Conservation (phyloP, 2,113 vertebrate species). For the Hippocampus abdominalis region DNA sequence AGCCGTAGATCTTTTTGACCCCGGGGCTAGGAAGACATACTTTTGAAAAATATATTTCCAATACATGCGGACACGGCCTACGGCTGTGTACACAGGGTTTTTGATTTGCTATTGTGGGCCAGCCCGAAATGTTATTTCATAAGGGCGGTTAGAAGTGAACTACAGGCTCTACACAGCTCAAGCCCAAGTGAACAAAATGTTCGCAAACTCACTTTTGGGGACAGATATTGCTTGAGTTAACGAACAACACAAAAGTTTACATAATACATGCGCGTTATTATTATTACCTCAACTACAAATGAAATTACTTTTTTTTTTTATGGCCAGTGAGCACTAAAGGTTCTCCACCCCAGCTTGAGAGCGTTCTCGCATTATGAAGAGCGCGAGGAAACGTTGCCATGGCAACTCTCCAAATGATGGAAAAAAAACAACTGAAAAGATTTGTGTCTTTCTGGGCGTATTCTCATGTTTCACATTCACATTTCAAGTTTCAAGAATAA, state of each 20-base stretch:
- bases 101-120: neutral
- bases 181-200: too few relatives aligned
- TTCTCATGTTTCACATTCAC: neutral
- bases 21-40: neutral
- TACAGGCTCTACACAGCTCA: too few relatives aligned
- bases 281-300: neutral
- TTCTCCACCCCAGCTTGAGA: too few relatives aligned
- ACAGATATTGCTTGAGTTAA: too few relatives aligned
- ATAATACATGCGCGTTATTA: too few relatives aligned
- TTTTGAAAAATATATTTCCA: neutral
- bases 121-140: neutral
- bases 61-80: neutral
- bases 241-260: too few relatives aligned
- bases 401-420: neutral
- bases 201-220: too few relatives aligned
- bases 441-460: neutral
- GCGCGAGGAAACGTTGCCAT: neutral
- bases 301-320: too few relatives aligned
- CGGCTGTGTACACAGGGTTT: neutral
- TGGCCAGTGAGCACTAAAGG: too few relatives aligned
- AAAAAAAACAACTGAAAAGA: neutral
- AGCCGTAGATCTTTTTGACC: neutral
- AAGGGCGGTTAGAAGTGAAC: neutral
- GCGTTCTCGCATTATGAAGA: neutral
- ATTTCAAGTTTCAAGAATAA: conserved; percentile 1